Evolutionary conservation across 2,888 invertebrate species (phyloP).

Genomic region (Venusia cambrica): DNA sequence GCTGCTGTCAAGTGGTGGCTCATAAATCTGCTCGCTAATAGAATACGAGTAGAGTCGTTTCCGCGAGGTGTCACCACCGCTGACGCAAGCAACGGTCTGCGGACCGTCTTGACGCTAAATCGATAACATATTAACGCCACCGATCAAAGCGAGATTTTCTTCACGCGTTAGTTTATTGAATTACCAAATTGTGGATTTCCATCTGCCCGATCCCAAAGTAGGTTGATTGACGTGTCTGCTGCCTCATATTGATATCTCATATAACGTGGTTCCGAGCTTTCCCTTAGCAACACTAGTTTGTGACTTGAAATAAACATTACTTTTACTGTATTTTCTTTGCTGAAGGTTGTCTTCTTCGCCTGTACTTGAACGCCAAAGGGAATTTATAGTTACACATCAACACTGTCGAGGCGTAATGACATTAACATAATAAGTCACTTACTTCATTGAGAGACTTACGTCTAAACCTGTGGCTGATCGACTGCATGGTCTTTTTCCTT

Average conservation of each 20-base stretch:
- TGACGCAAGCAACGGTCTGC: conserved; percentile 68
- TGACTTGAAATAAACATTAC: no score
- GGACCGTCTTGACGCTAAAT: conserved; percentile 62
- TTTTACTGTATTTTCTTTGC: no score
- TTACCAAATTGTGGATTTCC: conserved; percentile 36
- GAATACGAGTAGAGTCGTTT: conserved; percentile 56
- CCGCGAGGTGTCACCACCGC: conserved; percentile 52
- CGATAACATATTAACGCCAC: conserved; percentile 68
- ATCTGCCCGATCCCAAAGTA: conserved; percentile 24
- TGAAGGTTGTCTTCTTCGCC: no score
- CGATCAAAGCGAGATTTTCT: conserved; percentile 70
- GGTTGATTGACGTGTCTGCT: conserved; percentile 27
- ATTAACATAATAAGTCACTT: no score
- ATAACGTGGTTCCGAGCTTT: conserved; percentile 8
- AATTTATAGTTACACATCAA: no score
- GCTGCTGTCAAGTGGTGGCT: conserved; percentile 45
- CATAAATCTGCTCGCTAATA: conserved; percentile 59
- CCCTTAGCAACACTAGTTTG: conserved; percentile 7
- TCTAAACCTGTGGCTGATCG: no score
- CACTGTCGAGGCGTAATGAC: no score
- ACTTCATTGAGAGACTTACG: no score
- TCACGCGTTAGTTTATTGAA: conserved; percentile 48
- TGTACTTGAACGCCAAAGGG: no score
- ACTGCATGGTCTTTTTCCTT: no score
- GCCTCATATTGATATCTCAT: conserved; percentile 12